Percentiles rank a stretch among this genome's conserved stretches.
phyloP scores from a whole-genome alignment of 1,140 invertebrate species.

The Musca domestica region DNA sequence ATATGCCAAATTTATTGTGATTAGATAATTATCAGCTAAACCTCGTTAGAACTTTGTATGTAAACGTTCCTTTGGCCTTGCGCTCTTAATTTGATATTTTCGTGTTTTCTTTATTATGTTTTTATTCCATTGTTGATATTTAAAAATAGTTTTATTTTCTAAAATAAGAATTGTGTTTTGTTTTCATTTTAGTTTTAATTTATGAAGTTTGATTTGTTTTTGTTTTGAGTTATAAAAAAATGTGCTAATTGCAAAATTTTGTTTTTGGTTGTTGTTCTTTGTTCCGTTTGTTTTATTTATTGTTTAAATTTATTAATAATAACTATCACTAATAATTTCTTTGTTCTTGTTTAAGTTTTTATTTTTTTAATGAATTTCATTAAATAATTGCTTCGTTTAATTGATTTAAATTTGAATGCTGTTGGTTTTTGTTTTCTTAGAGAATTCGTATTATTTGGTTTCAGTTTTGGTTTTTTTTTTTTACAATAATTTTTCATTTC shows the following conservation, averaged over 20 bases:
- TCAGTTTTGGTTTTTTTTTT: too few species aligned
- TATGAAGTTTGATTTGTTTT: conserved; percentile 5
- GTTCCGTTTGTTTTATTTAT: too few species aligned
- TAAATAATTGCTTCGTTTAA: neutral
- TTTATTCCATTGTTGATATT: neutral
- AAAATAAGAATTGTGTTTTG: neutral
- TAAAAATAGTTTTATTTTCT: neutral
- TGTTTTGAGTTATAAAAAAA: conserved; percentile 22
- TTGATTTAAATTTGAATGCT: neutral
- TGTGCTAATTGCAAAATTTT: conserved; percentile 24
- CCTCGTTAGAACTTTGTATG: neutral
- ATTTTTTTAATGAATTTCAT: neutral
- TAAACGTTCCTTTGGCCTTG: neutral
- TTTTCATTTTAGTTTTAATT: conserved; percentile 3
- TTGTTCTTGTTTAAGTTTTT: neutral
- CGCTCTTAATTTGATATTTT: neutral
- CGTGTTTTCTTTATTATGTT: neutral
- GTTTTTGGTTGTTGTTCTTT: too few species aligned
- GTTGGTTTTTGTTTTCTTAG: too few species aligned
- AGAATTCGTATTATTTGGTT: too few species aligned
- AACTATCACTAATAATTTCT: conserved; percentile 5
- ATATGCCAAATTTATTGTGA: too few species aligned
- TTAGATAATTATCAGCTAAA: too few species aligned
- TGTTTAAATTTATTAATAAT: neutral
- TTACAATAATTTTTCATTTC: too few species aligned